Evolutionary conservation across 1,140 invertebrate genomes (phyloP).

Genomic region (Lepidotrigona ventralis): DNA sequence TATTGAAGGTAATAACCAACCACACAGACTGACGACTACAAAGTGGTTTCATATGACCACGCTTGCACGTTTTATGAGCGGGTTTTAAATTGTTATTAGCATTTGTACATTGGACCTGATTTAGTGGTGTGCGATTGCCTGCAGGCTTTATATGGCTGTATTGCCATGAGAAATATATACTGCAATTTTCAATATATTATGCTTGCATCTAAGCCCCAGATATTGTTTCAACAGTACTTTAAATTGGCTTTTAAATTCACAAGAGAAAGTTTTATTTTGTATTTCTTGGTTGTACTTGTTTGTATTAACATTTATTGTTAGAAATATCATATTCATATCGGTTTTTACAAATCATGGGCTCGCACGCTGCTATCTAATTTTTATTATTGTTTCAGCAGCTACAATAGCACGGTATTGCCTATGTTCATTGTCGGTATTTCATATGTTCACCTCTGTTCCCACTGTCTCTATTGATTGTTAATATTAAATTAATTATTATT

Average conservation of each 20-base stretch:
- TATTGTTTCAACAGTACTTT: slow-evolving; percentile 59
- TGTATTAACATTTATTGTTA: slow-evolving; percentile 56
- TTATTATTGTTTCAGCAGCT: slow-evolving; percentile 78
- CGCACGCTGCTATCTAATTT: slow-evolving; percentile 77
- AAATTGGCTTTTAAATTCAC: slow-evolving; percentile 59
- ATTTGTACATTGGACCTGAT: slow-evolving; percentile 64
- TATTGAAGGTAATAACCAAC: slow-evolving; percentile 46
- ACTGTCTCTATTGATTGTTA: slow-evolving; percentile 76
- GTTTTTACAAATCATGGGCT: slow-evolving; percentile 68
- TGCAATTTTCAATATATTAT: slow-evolving; percentile 57
- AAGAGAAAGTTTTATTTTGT: slow-evolving; percentile 57
- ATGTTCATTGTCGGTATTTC: slow-evolving; percentile 77
- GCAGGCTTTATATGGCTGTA: slow-evolving; percentile 63
- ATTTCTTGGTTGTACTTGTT: slow-evolving; percentile 59
- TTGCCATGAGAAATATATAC: slow-evolving; percentile 48
- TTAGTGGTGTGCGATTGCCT: slow-evolving; percentile 76
- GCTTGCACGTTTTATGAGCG: slow-evolving; percentile 65
- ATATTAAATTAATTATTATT: slow-evolving; percentile 74
- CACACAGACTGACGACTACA: slow-evolving; percentile 54
- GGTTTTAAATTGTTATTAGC: slow-evolving; percentile 60
- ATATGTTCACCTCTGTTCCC: slow-evolving; percentile 77
- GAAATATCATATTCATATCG: slow-evolving; percentile 56
- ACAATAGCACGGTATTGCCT: slow-evolving; percentile 78
- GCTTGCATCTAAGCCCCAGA: slow-evolving; percentile 63
- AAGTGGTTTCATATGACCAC: slow-evolving; percentile 50